Percentiles rank a stretch among this genome's conserved stretches.
These are phyloP conservation scores for Albula goreensis DNA, from an alignment of 2,113 vertebrate species.

Conservation along the genomic window DNA sequence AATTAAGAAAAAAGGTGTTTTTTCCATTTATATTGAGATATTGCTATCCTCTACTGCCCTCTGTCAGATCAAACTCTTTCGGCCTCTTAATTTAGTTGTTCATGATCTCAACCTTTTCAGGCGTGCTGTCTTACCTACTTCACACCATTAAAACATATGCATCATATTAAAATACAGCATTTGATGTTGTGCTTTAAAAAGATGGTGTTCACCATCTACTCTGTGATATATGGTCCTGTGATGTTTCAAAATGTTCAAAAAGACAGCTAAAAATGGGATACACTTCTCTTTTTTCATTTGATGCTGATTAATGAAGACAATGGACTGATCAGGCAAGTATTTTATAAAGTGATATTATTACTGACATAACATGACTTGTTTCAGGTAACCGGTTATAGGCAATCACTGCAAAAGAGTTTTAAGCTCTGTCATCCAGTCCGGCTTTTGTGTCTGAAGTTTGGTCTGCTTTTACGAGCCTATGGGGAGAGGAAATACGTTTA, in stretches of 20 bases:
- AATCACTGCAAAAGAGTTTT: neutral
- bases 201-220: neutral
- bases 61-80: slow-evolving; percentile 1
- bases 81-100: neutral
- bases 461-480: neutral
- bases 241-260: neutral
- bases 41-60: neutral
- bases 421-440: neutral
- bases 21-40: neutral
- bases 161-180: too few species aligned
- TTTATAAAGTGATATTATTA: neutral
- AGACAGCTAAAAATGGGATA: neutral
- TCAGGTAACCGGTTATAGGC: neutral
- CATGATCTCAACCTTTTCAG: neutral
- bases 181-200: neutral
- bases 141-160: neutral
- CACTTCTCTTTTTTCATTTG: neutral
- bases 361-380: neutral
- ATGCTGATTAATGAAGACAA: neutral
- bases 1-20: neutral
- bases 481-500: neutral
- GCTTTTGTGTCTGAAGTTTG: neutral
- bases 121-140: neutral
- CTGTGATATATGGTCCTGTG: neutral
- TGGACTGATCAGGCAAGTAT: neutral